Evolutionary conservation across 2,888 invertebrate genomes (phyloP), one percentile per base, ranked within the genome.

Genomic region (Incurvaria masculella): DNA sequence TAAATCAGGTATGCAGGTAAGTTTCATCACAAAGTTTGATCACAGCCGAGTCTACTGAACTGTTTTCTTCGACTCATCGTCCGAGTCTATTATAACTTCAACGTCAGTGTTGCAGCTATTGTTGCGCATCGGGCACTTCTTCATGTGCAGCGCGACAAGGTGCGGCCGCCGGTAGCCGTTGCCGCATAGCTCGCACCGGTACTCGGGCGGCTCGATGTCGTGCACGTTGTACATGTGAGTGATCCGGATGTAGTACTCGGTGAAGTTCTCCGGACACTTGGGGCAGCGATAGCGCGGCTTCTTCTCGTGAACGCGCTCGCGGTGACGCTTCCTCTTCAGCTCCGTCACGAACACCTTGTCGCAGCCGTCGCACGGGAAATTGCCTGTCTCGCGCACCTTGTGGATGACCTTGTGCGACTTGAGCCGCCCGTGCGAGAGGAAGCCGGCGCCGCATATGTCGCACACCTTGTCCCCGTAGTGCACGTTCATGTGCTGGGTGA

Each of bases 401-500:
- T 71, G 70, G 1, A 64, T 55, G 16, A 55, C 62, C 0, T 60
- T 50, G 27, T 72, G 71, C 51, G 73, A 73, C 8, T 69, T 66
- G 2, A 78, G 53, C 0, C 78, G 62, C 19, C 73, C 73, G 40
- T 75, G 68, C 0, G 78, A 73, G 65, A 74, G 72, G 52, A 78
- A 78, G 0, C 78, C 74, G 5, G 73, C 53, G 0, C 78, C 78
- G 50, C 78, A 78, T 0, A 69, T 75, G 52, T 78, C 76, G 49
- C 78, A 78, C 1, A 76, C 76, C 0, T 78, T 74, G 33, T 33
- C 33, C 47, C 60, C 76, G 41, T 66, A 76, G 56, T 78, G 78
- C 0, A 59, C 75, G 42, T 78, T 78, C 76, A 78, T 78, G 52
- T 78, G 78, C 19, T 71, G 59, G 38, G 75, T 76, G 2, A 78